These are phyloP conservation scores for Calosoma granatense DNA, from an alignment of 1,140 invertebrate genomes.

Conservation along the genomic window DNA sequence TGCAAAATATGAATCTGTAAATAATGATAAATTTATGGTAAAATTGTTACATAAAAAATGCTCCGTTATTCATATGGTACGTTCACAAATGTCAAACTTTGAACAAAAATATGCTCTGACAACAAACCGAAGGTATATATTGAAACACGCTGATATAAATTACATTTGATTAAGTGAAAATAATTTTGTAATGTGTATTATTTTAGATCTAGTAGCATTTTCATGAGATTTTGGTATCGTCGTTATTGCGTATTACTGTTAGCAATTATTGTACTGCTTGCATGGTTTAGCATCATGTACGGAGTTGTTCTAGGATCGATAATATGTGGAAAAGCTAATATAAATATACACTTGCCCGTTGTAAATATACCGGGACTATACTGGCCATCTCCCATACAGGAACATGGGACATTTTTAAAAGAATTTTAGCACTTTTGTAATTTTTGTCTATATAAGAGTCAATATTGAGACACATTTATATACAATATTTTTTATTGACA, in stretches of 20 bases:
- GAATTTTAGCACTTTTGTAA: not conserved
- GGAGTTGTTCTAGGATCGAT: not conserved
- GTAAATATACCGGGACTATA: not conserved
- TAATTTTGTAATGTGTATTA: no score
- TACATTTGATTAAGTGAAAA: no score
- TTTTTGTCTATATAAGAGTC: not conserved
- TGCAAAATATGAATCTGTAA: no score
- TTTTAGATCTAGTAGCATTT: no score
- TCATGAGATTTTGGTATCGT: not conserved
- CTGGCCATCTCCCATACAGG: not conserved
- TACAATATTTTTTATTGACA: constrained; percentile 7
- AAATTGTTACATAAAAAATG: constrained; percentile 5
- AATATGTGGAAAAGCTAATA: not conserved
- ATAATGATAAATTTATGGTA: not conserved
- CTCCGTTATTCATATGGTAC: not conserved
- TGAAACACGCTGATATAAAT: no score
- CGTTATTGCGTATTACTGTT: not conserved
- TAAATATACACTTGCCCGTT: not conserved
- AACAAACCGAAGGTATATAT: no score
- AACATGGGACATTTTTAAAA: not conserved
- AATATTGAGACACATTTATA: not conserved
- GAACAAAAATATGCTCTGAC: not conserved
- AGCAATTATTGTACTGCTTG: not conserved
- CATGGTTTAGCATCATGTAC: not conserved
- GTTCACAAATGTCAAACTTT: not conserved